Base-by-base conservation (phyloP, 2,888 invertebrate species). In the Cosmia pyralina region DNA sequence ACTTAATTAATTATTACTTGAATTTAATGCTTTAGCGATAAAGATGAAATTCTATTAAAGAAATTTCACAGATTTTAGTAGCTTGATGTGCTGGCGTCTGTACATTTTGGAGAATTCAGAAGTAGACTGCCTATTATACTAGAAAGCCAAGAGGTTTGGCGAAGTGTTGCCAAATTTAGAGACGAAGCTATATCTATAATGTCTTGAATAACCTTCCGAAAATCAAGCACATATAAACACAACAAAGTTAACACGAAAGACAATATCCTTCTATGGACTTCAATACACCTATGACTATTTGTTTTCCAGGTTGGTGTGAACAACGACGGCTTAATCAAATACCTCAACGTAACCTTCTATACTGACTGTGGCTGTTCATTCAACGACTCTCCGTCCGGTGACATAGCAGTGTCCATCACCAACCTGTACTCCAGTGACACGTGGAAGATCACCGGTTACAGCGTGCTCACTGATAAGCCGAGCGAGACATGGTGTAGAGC, bases 401-500 rank as follows among this genome's bases (percentile, higher is more conserved):
- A 89, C 38, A 88, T 95, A 1, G 85, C 91, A 0, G 55, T 63
- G 0, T 85, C 91, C 7, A 78, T 96, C 58, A 87, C 88, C 11
- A 96, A 94, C 68, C 94, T 97, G 75, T 98, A 98, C 87, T 94
- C 96, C 55, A 90, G 91, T 4, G 90, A 93, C 0, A 91, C 94
- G 0, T 97, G 96, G 94, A 88, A 88, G 19, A 86, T 97, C 34
- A 91, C 90, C 11, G 96, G 95, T 0, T 95, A 96, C 85, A 96
- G 96, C 28, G 96, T 97, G 0, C 93, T 92, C 19, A 98, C 98
- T 0, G 98, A 98, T 85, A 96, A 96, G 55, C 96, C 97, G 0
- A 93, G 97, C 1, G 97, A 97, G 84, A 97, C 97, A 0, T 98
- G 96, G 92, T 97, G 97, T 81, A 93, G 98, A 89, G 97, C 97